These are phyloP conservation scores for Pardosa pseudoannulata DNA, from an alignment of 2,888 invertebrate species.

Conservation along the genomic window DNA sequence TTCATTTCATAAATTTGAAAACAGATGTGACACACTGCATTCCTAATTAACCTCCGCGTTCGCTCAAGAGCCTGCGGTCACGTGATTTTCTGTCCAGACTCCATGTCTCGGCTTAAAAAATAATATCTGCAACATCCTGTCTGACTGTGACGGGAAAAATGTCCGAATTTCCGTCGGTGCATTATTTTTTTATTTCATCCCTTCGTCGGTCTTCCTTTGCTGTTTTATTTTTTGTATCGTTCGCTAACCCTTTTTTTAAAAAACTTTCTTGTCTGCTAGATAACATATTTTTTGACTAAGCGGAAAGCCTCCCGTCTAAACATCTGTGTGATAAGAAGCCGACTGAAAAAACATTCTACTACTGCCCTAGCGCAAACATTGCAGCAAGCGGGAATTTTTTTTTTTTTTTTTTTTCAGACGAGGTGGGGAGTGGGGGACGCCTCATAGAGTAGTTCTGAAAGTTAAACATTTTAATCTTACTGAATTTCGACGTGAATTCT, in stretches of 20 bases:
- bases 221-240: background rate
- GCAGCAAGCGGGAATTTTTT: too few species aligned
- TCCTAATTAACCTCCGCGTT: background rate
- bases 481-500: too few species aligned
- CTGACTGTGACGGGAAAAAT: background rate
- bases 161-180: background rate
- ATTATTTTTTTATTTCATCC: background rate
- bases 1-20: too few species aligned
- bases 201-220: too few species aligned
- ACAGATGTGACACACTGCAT: background rate
- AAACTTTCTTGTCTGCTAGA: background rate
- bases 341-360: too few species aligned
- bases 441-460: too few species aligned
- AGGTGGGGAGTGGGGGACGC: too few species aligned
- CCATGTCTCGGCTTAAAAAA: background rate
- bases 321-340: background rate
- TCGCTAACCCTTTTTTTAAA: background rate
- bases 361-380: too few species aligned
- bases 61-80: background rate
- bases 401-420: too few species aligned
- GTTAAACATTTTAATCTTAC: too few species aligned
- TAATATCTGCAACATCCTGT: constrained; percentile 10
- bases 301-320: background rate
- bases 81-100: background rate
- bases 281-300: background rate